These are phyloP conservation scores for Brachynemurus nebulosus DNA, from an alignment of 2,888 invertebrate species.

Conservation along the genomic window DNA sequence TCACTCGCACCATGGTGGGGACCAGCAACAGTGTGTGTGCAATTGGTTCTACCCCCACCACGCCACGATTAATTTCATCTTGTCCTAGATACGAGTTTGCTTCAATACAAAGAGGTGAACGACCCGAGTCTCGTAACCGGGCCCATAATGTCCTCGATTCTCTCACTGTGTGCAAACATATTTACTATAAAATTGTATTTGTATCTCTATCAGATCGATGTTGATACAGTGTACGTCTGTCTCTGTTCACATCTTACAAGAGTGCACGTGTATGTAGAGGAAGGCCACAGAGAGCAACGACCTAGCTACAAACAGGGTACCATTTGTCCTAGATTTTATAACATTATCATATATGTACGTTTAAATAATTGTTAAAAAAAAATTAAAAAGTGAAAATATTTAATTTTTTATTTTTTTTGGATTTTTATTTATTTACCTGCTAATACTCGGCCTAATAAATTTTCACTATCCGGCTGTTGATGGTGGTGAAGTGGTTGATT, in stretches of 20 bases:
- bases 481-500: constrained; percentile 14
- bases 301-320: constrained; percentile 38
- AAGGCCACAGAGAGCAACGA: constrained; percentile 44
- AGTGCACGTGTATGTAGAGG: constrained; percentile 29
- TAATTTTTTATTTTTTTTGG: constrained; percentile 1
- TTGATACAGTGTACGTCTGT: no score
- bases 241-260: no score
- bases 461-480: constrained; percentile 33
- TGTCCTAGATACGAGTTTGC: constrained; percentile 43
- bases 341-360: neutral
- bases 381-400: constrained; percentile 7
- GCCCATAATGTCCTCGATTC: constrained; percentile 30
- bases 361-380: neutral
- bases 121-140: constrained; percentile 41
- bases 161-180: constrained; percentile 16
- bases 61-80: constrained; percentile 44
- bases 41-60: constrained; percentile 21
- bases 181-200: no score
- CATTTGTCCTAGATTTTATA: constrained; percentile 28
- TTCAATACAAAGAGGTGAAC: constrained; percentile 38
- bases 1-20: neutral
- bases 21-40: constrained; percentile 1
- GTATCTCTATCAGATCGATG: no score
- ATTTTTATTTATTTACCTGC: constrained; percentile 35
- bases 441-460: constrained; percentile 40